Conservation (phyloP, 1,140 invertebrate species). For the Dendroctonus ponderosae region DNA sequence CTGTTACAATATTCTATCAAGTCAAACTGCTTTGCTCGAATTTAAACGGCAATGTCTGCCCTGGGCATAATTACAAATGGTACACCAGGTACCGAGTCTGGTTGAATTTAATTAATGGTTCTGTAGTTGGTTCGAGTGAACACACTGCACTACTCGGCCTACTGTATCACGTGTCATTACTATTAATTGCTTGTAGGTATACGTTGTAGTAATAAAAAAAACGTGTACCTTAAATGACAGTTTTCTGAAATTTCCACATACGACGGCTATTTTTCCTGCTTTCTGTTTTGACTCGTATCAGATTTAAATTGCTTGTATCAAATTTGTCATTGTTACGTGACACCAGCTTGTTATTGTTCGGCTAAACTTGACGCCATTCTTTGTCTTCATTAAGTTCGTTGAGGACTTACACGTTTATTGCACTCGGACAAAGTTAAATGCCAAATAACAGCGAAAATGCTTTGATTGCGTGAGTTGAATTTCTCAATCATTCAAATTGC, state of each 20-base stretch:
- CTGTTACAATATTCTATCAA: slow-evolving; percentile 1
- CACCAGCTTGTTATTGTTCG: neutral
- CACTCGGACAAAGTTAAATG: too few relatives aligned
- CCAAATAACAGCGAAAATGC: too few relatives aligned
- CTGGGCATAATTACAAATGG: slow-evolving; percentile 14
- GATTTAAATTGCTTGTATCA: slow-evolving; percentile 11
- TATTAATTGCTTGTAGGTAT: slow-evolving; percentile 25
- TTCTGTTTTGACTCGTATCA: slow-evolving; percentile 14
- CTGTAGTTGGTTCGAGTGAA: slow-evolving; percentile 16
- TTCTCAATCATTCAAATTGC: too few relatives aligned
- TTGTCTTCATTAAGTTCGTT: neutral
- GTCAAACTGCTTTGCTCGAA: slow-evolving; percentile 6
- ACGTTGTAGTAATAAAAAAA: slow-evolving; percentile 17
- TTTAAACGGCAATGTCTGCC: slow-evolving; percentile 18
- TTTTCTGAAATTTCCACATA: slow-evolving; percentile 8
- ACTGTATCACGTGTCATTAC: slow-evolving; percentile 26
- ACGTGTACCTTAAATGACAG: slow-evolving; percentile 6
- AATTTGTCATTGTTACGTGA: slow-evolving; percentile 14
- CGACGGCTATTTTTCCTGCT: slow-evolving; percentile 4
- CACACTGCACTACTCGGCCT: slow-evolving; percentile 12
- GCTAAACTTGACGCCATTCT: neutral
- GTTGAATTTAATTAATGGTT: slow-evolving; percentile 22
- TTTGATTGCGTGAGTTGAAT: too few relatives aligned
- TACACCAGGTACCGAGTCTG: slow-evolving; percentile 20
- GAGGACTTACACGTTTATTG: neutral